Conservation (phyloP, 2,797 vertebrate genomes). For the Helicolenus hilgendorfi region DNA sequence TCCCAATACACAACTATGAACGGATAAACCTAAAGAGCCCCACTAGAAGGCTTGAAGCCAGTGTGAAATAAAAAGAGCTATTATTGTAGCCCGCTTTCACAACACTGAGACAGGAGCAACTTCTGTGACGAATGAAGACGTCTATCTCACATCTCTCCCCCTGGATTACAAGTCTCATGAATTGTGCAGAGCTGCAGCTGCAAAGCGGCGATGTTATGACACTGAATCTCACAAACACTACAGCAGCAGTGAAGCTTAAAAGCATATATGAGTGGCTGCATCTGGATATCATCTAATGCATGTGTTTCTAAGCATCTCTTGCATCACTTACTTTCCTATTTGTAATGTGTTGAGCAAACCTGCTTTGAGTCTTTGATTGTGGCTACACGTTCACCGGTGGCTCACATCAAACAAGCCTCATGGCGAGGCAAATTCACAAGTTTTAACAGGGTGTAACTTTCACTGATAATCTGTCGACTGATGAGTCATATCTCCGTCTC, state of each 20-base stretch:
- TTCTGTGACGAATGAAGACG: neutral
- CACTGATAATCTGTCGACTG: neutral
- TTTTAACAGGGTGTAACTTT: neutral
- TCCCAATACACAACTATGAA: neutral
- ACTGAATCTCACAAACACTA: neutral
- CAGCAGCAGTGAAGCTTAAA: conserved; percentile 6
- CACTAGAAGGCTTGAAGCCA: neutral
- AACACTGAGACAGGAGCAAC: neutral
- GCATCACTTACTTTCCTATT: neutral
- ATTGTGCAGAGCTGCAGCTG: neutral
- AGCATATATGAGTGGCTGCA: neutral
- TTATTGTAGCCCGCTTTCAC: neutral
- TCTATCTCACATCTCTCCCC: neutral
- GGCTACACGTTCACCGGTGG: neutral
- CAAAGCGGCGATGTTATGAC: neutral
- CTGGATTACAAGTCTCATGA: neutral
- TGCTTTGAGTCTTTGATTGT: neutral
- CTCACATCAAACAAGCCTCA: neutral
- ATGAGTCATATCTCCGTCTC: neutral
- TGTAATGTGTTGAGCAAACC: neutral
- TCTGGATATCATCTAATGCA: conserved; percentile 2
- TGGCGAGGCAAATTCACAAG: neutral
- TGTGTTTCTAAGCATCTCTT: conserved; percentile 12
- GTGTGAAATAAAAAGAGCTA: neutral
- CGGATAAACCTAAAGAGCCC: neutral